Conservation (phyloP, 2,113 vertebrate species). For the Dolichotis patagonum region DNA sequence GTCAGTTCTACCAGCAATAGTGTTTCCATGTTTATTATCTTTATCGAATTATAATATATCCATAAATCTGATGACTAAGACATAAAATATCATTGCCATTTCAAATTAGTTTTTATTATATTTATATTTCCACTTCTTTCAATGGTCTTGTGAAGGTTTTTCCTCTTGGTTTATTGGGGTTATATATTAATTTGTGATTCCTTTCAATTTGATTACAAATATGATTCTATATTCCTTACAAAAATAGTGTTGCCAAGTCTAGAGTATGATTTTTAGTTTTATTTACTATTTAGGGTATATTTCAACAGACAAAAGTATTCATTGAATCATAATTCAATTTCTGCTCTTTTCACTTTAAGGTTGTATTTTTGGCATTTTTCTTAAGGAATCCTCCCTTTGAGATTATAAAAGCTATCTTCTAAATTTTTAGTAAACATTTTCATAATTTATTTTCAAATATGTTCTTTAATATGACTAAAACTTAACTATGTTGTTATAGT, state of each 20-base stretch:
- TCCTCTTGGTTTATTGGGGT: not conserved
- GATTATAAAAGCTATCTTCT: not conserved
- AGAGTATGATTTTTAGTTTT: not conserved
- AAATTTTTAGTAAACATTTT: not conserved
- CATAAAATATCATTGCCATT: not conserved
- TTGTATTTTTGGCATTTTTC: not conserved
- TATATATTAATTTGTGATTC: not conserved
- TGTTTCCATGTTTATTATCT: not conserved
- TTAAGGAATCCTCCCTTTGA: not conserved
- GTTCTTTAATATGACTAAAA: not conserved
- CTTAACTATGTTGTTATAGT: not conserved
- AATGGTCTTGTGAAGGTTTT: not conserved
- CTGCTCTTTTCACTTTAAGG: not conserved
- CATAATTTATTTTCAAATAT: not conserved
- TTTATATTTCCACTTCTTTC: not conserved
- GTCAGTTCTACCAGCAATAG: not conserved
- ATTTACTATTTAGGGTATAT: not conserved
- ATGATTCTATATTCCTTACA: fast-evolving
- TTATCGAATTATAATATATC: not conserved
- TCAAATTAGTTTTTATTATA: not conserved
- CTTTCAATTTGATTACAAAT: not conserved
- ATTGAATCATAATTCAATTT: not conserved
- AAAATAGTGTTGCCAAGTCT: not conserved
- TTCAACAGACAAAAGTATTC: not conserved
- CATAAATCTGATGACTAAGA: not conserved